phyloP scores from a whole-genome alignment of 2,113 vertebrate genomes.

The Elaphurus davidianus region DNA sequence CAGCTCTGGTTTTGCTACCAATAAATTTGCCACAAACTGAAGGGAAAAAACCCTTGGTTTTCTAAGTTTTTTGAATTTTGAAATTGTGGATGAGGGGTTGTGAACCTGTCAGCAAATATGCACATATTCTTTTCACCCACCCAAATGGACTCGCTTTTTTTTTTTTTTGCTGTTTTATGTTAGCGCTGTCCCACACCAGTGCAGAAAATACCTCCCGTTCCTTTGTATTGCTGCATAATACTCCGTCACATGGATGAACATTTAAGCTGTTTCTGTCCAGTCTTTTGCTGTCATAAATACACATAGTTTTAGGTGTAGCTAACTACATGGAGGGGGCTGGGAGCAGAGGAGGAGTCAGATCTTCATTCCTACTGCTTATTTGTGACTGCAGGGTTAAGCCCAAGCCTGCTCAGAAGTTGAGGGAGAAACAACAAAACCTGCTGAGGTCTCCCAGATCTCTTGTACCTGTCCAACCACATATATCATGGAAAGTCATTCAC shows the following conservation, averaged over 20 bases:
- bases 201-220: not conserved
- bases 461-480: not conserved
- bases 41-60: not conserved
- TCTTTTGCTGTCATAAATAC: not conserved
- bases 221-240: not conserved
- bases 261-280: not conserved
- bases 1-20: not conserved
- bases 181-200: not conserved
- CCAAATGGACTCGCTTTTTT: not conserved
- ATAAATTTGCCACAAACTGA: not conserved
- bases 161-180: not conserved
- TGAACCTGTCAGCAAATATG: not conserved
- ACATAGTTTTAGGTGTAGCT: not conserved
- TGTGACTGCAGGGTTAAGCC: not conserved
- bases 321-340: not conserved
- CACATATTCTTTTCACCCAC: not conserved
- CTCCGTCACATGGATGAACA: not conserved
- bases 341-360: not conserved
- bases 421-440: not conserved
- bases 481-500: not conserved
- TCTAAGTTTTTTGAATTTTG: not conserved
- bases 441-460: not conserved
- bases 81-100: not conserved
- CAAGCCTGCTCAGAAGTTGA: not conserved
- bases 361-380: not conserved